Percentiles rank a stretch among this genome's conserved stretches.
phyloP scores from a whole-genome alignment of 2,797 vertebrate species.

The Rhodeus uyekii region DNA sequence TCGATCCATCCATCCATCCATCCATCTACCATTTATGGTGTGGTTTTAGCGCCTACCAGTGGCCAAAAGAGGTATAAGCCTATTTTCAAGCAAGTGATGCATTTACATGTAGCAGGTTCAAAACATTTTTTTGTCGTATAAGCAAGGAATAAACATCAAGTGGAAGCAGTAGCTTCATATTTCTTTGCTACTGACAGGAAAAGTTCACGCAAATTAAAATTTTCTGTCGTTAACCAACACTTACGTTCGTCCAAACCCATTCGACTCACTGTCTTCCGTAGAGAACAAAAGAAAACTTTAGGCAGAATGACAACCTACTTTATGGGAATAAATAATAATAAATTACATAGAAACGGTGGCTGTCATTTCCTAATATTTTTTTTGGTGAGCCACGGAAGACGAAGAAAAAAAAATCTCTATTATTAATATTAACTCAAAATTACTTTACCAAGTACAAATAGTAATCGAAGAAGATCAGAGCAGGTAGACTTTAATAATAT shows the following conservation, averaged over 20 bases:
- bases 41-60: conserved; percentile 66
- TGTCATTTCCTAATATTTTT: no score
- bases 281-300: neutral
- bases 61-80: conserved; percentile 45
- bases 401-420: no score
- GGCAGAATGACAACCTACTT: neutral
- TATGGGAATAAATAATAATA: neutral
- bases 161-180: neutral
- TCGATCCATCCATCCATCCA: neutral
- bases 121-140: neutral
- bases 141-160: neutral
- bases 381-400: neutral
- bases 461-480: neutral
- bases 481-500: neutral
- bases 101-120: no score
- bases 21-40: neutral
- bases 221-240: neutral
- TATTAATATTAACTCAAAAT: no score
- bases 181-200: neutral
- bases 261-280: neutral
- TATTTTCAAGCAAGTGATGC: conserved; percentile 26
- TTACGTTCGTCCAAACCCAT: neutral
- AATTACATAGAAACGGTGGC: neutral
- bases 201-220: neutral
- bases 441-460: neutral